Base-by-base conservation (phyloP, 2,113 vertebrate species). In the Aix galericulata region DNA sequence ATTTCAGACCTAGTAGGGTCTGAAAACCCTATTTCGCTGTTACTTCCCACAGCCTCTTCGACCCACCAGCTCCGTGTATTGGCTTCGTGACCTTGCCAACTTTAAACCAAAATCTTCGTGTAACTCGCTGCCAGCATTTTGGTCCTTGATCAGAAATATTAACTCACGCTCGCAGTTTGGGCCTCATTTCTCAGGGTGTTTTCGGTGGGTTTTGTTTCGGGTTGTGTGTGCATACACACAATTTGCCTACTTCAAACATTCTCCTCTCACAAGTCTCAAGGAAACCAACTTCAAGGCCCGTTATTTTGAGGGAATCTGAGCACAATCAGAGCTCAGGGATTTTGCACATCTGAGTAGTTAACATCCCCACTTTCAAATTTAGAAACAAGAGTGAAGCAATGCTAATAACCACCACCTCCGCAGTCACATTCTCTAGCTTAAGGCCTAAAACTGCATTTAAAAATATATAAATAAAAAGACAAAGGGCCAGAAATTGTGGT, bases 111-210 rank as follows among this genome's bases (percentile, higher is more conserved):
- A 72, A n/a, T 6, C 26, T 15, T 38, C 64, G 25, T 0, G 1
- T 53, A 26, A 3, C 1, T 7, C 5, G 18, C 75, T 83, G 63
- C 46, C 66, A 18, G 17, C 2, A 6, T 55, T 46, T 50, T 3
- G 34, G 1, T 64, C 63, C 75, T 26, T 6, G 9, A 1, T 68
- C 38, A 86, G 55, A 56, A 79, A 42, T 18, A 36, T 8, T 6
- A 48, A 31, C 59, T 56, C 40, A 3, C 0, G 8, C 32, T 9
- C 17, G 52, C 64, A 52, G 55, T 11, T 17, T 1, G 0, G 1
- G 38, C 13, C 69, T 72, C 55, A 16, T 1, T 13, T 13, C 66
- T 31, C 84, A 4, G 29, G 32, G 29, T 29, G 36, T 6, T 21
- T 56, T 18, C 9, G 11, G 38, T 22, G 22, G 46, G 46, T 48